phyloP scores from a whole-genome alignment of 92 coral and sea anemone species.

The Bergia sp. region DNA sequence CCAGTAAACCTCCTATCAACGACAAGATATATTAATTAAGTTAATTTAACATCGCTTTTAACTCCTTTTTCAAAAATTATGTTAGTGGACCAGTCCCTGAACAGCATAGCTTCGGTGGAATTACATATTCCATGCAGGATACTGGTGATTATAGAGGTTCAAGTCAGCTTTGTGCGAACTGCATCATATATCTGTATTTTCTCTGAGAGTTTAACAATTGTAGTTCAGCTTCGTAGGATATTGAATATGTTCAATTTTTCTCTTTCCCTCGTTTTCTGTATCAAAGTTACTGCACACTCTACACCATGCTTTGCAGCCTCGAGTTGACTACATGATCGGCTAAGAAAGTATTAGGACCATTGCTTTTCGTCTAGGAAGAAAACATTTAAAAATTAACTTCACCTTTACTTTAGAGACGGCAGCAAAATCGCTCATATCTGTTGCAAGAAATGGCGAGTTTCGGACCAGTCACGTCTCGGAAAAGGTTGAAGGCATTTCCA shows the following conservation, averaged over 20 bases:
- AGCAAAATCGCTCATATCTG: not conserved
- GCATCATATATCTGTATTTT: no score
- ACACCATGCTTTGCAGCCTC: not conserved
- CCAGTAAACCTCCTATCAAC: no score
- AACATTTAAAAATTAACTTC: not conserved
- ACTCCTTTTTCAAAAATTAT: no score
- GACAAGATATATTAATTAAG: not conserved
- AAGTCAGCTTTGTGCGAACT: not conserved
- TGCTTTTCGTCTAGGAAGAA: not conserved
- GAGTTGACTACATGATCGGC: not conserved
- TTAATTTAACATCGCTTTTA: not conserved
- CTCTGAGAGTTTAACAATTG: no score
- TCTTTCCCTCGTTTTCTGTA: not conserved
- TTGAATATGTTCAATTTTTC: not conserved
- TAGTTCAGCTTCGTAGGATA: not conserved
- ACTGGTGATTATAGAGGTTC: not conserved
- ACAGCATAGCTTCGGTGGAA: not conserved
- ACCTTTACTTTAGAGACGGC: not conserved
- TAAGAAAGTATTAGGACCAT: not conserved
- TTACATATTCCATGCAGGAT: not conserved
- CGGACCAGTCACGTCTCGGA: not conserved
- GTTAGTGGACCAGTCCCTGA: not conserved
- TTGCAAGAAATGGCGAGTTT: not conserved
- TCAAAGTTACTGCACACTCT: not conserved
- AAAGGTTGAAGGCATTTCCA: not conserved